These are phyloP conservation scores for Drosophila chauvacae DNA, from an alignment of 1,140 invertebrate species.

Conservation along the genomic window DNA sequence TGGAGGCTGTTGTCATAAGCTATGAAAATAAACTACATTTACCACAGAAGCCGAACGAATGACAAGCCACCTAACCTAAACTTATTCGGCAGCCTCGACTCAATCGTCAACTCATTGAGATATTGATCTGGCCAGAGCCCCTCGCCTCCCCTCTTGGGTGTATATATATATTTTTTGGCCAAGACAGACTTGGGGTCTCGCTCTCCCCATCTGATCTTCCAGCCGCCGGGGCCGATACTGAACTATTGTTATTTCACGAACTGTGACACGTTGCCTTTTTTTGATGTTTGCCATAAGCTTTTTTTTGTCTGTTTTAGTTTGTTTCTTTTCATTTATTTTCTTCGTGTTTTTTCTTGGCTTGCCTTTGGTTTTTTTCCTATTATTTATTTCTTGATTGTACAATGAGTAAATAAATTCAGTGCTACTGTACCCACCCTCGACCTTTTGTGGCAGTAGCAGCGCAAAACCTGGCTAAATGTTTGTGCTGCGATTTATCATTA, in stretches of 20 bases:
- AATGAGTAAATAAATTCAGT: constrained; percentile 81
- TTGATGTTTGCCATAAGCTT: constrained; percentile 53
- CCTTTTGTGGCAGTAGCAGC: constrained; percentile 76
- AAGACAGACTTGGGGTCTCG: constrained; percentile 27
- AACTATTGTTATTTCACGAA: constrained; percentile 84
- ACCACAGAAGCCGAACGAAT: constrained; percentile 78
- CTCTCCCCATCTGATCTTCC: constrained; percentile 59
- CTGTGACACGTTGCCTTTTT: constrained; percentile 76
- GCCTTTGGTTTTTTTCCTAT: constrained; percentile 56
- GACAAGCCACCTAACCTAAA: constrained; percentile 65
- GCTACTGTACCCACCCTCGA: constrained; percentile 82
- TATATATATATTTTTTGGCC: constrained; percentile 16
- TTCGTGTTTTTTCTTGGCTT: constrained; percentile 29
- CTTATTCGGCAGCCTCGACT: constrained; percentile 73
- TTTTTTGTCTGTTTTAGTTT: constrained; percentile 19
- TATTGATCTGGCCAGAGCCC: constrained; percentile 60
- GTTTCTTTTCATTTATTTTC: constrained; percentile 13
- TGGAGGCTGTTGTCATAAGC: constrained; percentile 68
- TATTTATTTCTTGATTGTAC: constrained; percentile 83
- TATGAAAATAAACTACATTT: constrained; percentile 76
- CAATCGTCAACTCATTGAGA: constrained; percentile 83
- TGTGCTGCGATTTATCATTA: constrained; percentile 83
- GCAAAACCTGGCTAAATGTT: constrained; percentile 71
- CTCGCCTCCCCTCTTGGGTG: background rate
- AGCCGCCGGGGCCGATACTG: constrained; percentile 73